Base-by-base conservation (phyloP, 2,113 vertebrate genomes). In the Sprattus sprattus region DNA sequence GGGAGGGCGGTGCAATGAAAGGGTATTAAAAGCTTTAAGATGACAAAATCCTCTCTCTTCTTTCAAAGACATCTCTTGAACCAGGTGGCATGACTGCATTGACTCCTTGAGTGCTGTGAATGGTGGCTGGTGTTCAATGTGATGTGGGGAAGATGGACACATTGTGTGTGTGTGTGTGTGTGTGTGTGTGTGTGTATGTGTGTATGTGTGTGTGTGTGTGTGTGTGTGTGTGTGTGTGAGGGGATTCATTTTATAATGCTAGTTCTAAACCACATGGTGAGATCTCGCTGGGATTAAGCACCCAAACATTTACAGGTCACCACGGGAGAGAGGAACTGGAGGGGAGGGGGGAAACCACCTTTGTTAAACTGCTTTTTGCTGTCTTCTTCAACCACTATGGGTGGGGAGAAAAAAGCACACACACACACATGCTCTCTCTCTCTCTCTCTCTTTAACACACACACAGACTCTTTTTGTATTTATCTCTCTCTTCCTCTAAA, bases 261-360 rank as follows among this genome's bases (percentile, higher is more conserved):
- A 82, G 82, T 85, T 85, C 86, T 71, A 25, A 82, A 87, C 45
- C 49, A 84, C 80, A 1, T 22, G 46, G 52, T 49, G 81, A 25
- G 46, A 46, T 87, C 82, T 85, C 60, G 54, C 44, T 82, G 57
- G 86, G 86, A 87, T 87, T 87, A 52, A 87, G 57, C 81, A 85
- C 81, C 84, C 82, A 75, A 85, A 50, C 18, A 49, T 87, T 83
- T 84, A 45, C 81, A 39, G 80, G 83, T 82, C 46, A 9, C 1
- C 4, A 15, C 57, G 20, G 15, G 82, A 49, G 46, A 49, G 60
- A 45, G 46, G 45, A 49, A 4, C 22, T 25, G 45, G 44, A 28
- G 60, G 39, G 16, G 52, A 64, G 25, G 45, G 57, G 60, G 82
- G 67, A 83, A 52, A 20, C 52, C 54, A 80, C 82, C 82, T 87